Percentiles rank a stretch among this genome's conserved stretches.
Conservation (phyloP, 2,113 vertebrate species). For the Pseudonaja textilis region DNA sequence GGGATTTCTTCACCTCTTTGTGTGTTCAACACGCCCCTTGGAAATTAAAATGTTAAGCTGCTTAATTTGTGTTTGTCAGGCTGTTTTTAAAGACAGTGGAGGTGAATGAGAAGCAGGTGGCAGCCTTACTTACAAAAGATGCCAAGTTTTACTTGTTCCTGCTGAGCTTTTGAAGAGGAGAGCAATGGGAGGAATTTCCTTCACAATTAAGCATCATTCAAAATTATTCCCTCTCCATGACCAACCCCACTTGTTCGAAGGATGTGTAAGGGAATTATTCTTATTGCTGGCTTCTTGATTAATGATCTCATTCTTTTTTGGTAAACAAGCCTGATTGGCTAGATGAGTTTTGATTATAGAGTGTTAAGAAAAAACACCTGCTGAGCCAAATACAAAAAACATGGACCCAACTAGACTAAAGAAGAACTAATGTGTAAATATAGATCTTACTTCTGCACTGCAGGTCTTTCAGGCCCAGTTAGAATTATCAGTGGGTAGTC, state of each 20-base stretch:
- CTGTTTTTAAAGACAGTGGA: background rate
- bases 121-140: background rate
- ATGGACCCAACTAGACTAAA: background rate
- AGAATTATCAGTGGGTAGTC: background rate
- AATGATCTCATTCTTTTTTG: background rate
- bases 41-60: background rate
- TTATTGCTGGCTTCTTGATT: background rate
- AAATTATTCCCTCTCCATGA: background rate
- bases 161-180: background rate
- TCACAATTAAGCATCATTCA: background rate
- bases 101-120: background rate
- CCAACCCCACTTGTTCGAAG: background rate
- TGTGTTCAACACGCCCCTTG: background rate
- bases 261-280: background rate
- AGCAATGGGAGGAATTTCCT: background rate
- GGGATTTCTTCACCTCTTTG: background rate
- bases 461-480: background rate
- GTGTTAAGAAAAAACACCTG: background rate
- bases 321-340: background rate
- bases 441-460: background rate
- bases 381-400: slow-evolving; percentile 1
- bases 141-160: background rate
- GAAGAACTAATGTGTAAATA: background rate
- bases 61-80: background rate
- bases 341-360: background rate